Evolutionary conservation across 2,888 invertebrate species (phyloP).

Genomic region (Perithous albicinctus): DNA sequence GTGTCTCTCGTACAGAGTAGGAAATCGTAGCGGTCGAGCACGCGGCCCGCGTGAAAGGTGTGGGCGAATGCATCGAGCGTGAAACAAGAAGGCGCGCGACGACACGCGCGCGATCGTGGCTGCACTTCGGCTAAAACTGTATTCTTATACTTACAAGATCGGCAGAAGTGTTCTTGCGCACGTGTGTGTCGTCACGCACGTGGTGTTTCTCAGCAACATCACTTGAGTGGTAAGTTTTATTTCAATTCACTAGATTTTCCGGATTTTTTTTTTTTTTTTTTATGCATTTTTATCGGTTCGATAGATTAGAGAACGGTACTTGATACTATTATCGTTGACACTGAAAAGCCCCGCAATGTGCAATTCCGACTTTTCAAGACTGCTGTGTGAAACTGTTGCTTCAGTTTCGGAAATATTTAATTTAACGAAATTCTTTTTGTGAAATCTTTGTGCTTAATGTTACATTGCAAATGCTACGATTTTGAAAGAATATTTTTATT

Average conservation of each 20-base stretch:
- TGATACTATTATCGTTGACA: background rate
- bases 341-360: background rate
- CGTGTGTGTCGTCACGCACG: constrained; percentile 39
- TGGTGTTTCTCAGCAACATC: constrained; percentile 15
- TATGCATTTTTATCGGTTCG: background rate
- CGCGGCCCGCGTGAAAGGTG: constrained; percentile 34
- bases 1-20: background rate
- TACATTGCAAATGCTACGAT: too few relatives aligned
- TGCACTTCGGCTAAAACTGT: background rate
- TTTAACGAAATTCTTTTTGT: too few relatives aligned
- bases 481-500: too few relatives aligned
- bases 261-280: background rate
- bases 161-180: constrained; percentile 31
- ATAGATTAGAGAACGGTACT: background rate
- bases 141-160: background rate
- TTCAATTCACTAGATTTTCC: constrained; percentile 25
- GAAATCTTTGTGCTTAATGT: too few relatives aligned
- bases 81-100: constrained; percentile 28
- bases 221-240: background rate
- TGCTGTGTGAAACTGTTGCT: too few relatives aligned
- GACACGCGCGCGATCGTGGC: constrained; percentile 3
- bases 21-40: constrained; percentile 14
- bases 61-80: constrained; percentile 33
- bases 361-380: background rate
- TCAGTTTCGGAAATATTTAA: too few relatives aligned